Base-by-base conservation (phyloP, 2,888 invertebrate species). In the Drosophila buzzatii region DNA sequence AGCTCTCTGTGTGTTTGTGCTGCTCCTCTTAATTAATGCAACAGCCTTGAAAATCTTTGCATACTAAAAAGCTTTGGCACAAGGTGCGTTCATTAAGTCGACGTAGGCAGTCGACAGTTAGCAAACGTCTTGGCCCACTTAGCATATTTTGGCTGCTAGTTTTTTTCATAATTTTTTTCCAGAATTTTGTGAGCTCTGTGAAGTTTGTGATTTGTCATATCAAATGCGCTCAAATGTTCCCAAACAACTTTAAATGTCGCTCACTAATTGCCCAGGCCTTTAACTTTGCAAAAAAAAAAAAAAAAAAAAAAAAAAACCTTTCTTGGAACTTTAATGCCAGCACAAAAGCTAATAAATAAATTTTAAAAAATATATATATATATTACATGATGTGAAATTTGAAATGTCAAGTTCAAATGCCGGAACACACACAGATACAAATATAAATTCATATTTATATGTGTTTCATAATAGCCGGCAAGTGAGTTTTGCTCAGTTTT, bases 61-160 rank as follows among this genome's bases (percentile, higher is more conserved):
- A 85, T 90, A 85, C 65, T 77, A 90, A 85, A 83, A 65, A 90
- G 81, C 44, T 52, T n/a, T 18, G 23, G 51, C 51, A 47, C 47
- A 73, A 81, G 88, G 88, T 83, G 83, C 78, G 86, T 82, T 89
- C 67, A 83, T 70, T 83, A 76, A 70, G 79, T 73, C 23, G 5
- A 68, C 64, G 78, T 73, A 58, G 59, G 51, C 39, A 71, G 71
- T 16, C 39, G 41, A 1, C n/a, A 27, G 55, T 16, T 10, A 16
- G 52, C 37, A 3, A 41, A 41, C 41, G 16, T 64, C 45, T 78
- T 79, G 55, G 66, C 66, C 66, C 61, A 39, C 61, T 77, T 64
- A 62, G 69, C 79, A 73, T 79, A 78, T 82, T 81, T 78, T 62
- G 49, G 53, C 57, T 52, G 70, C 75, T 33, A 12, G 12, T n/a